Evolutionary conservation across 2,797 vertebrate genomes (phyloP).

Genomic region (Clarias fuscus): DNA sequence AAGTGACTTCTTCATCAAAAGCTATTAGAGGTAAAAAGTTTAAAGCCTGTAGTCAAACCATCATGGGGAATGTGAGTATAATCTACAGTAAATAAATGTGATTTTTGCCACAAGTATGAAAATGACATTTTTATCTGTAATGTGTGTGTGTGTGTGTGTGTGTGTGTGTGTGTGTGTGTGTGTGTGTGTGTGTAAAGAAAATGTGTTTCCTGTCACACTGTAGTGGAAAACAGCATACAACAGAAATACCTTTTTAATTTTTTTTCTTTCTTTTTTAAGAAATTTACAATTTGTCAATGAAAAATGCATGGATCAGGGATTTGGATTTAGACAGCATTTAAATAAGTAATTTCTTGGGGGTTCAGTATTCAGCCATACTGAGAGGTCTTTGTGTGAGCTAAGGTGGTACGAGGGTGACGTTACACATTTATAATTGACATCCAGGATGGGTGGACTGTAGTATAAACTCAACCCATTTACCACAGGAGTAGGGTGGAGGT

Average conservation of each 20-base stretch:
- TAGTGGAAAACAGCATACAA: not conserved
- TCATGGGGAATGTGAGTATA: not conserved
- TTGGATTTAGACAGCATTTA: conserved; percentile 9
- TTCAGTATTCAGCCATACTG: conserved; percentile 58
- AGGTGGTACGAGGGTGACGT: conserved; percentile 62
- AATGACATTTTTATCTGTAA: not conserved
- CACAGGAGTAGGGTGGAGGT: conserved; percentile 51
- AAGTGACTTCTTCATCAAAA: not conserved
- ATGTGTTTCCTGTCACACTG: not conserved
- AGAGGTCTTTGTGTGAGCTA: conserved; percentile 66
- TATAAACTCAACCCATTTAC: conserved; percentile 54
- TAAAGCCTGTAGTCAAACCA: not conserved
- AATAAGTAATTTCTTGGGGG: conserved; percentile 26
- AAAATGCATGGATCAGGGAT: not conserved
- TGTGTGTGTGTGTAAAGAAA: not conserved
- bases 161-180: not conserved
- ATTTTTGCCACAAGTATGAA: not conserved
- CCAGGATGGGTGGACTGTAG: conserved; percentile 46
- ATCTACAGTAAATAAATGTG: not conserved
- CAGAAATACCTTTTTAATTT: not conserved
- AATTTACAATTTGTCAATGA: not conserved
- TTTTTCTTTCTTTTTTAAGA: not conserved
- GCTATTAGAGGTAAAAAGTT: not conserved
- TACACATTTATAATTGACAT: conserved; percentile 43
- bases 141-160: not conserved